These are phyloP conservation scores for Oreochromis mossambicus DNA, from an alignment of 2,797 vertebrate species.

Conservation along the genomic window DNA sequence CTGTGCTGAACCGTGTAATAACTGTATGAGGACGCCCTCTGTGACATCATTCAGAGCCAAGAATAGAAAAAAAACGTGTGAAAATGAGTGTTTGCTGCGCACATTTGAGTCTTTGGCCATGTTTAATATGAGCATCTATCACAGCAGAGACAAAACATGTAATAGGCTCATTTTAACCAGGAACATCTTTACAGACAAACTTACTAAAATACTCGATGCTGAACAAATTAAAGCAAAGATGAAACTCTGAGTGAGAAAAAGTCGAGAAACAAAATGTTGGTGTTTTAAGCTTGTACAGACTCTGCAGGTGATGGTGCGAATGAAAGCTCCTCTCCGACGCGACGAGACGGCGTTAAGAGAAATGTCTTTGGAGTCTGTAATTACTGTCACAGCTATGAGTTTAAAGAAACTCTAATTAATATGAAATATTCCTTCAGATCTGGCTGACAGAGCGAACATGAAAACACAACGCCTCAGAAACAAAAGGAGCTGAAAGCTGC, in stretches of 20 bases:
- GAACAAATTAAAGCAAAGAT: neutral
- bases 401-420: neutral
- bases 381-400: neutral
- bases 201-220: no score
- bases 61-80: accelerated
- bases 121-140: no score
- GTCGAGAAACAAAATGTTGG: neutral
- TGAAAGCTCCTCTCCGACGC: neutral
- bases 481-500: neutral
- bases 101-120: no score
- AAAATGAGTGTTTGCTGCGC: accelerated
- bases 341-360: accelerated
- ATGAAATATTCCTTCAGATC: neutral
- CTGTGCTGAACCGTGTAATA: neutral
- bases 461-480: neutral
- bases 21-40: neutral
- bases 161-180: no score
- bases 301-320: neutral
- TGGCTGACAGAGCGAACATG: neutral
- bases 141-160: no score
- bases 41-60: neutral
- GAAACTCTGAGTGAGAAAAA: neutral
- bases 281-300: accelerated
- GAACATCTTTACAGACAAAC: no score
- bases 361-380: neutral